Evolutionary conservation across 1,140 invertebrate species (phyloP), one percentile per base, ranked within the genome.

Genomic region (Oscheius sp.): DNA sequence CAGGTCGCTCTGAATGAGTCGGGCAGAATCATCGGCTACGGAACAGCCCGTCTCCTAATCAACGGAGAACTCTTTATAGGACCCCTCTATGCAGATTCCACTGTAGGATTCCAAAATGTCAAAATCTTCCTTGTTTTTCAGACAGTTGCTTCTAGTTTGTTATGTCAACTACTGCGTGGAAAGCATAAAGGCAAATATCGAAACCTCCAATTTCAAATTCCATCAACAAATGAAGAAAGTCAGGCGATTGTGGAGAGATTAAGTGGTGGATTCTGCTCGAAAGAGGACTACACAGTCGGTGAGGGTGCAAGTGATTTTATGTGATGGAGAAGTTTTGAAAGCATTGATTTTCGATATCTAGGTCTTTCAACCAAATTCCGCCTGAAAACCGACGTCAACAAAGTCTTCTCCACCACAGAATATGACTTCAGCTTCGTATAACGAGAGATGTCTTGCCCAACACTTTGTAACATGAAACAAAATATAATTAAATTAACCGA

Each of bases 1-100:
- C 38, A 42, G 67, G 55, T 68, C 3, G 67, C 55, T 4, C 26
- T 68, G 2, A 55, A 61, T 28, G 35, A 38, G 10, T 58, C 52
- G 7, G 35, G 35, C 2, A 58, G 45, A 0, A 59, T 68, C 23
- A 38, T 68, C 15, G 67, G 67, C 1, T 68, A 68, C 28, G 52
- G n/a, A 36, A 68, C 67, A 4, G 55, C 55, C 28, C 67, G 67
- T 15, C 52, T 59, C 35, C 32, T 68, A 23, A 42, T 34, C 4
- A 68, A 68, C n/a, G 45, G 61, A 20, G 35, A 61, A 28, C 67
- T 68, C 26, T 58, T 32, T 26, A n/a, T 35, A 7, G 67, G 49
- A 36, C 67, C 67, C 13, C 55, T 68, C 49, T 68, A 68, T 31
- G 67, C 67, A 0, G 45, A 68, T 28, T 13, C 7, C 7, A 7